Percentiles rank a stretch among this genome's conserved stretches.
Evolutionary conservation across 2,113 vertebrate genomes (phyloP).

Genomic region (Acrocephalus kingi): DNA sequence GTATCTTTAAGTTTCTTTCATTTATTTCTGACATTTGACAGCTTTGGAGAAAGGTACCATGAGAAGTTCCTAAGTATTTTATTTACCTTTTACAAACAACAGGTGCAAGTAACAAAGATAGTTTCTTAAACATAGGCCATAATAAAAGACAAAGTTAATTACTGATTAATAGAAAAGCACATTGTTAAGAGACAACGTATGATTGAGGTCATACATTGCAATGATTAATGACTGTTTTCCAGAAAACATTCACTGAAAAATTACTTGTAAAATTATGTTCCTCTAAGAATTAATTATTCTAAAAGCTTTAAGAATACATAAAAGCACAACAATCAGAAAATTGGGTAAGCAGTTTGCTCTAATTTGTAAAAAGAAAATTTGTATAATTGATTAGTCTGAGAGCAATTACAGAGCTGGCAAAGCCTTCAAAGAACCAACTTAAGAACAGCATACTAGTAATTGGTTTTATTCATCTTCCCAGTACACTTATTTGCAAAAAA

Average conservation of each 20-base stretch:
- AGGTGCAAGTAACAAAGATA: neutral
- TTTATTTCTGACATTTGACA: neutral
- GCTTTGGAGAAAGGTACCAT: neutral
- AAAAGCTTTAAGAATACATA: constrained; percentile 27
- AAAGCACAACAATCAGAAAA: constrained; percentile 31
- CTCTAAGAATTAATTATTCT: constrained; percentile 36
- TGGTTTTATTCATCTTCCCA: neutral
- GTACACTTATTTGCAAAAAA: neutral
- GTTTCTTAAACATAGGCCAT: neutral
- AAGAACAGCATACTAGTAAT: neutral
- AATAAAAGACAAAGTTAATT: neutral
- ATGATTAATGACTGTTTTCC: constrained; percentile 16
- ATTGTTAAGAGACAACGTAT: neutral
- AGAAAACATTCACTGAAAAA: neutral
- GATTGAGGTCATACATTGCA: neutral
- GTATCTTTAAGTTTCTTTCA: neutral
- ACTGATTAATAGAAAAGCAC: constrained; percentile 14
- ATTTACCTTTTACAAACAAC: neutral
- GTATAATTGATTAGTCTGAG: constrained; percentile 8
- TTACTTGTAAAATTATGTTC: neutral
- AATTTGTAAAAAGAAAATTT: constrained; percentile 3
- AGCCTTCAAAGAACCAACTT: neutral
- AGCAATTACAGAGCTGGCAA: constrained; percentile 20
- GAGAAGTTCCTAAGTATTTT: neutral
- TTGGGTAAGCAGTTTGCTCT: neutral